These are phyloP conservation scores for Macrobrachium rosenbergii DNA, from an alignment of 1,140 invertebrate genomes.

Conservation along the genomic window DNA sequence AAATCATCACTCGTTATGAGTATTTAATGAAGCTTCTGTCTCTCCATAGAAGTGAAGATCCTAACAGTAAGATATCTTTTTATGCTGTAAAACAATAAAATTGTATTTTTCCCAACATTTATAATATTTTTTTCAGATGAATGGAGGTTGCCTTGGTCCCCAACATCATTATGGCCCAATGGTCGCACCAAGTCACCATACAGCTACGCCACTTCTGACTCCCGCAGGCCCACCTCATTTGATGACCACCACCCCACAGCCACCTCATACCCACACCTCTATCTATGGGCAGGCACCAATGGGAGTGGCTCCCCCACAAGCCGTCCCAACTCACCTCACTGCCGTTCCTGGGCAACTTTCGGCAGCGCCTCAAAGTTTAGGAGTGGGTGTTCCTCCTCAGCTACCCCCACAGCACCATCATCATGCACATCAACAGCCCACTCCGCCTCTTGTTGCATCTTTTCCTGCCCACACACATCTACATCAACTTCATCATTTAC, in stretches of 20 bases:
- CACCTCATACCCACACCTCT: slow-evolving; percentile 58
- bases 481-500: slow-evolving; percentile 60
- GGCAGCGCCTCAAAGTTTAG: slow-evolving; percentile 50
- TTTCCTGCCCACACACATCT: slow-evolving; percentile 58
- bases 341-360: slow-evolving; percentile 54
- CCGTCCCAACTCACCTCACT: slow-evolving; percentile 52
- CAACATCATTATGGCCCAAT: slow-evolving; percentile 56
- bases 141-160: slow-evolving; percentile 56
- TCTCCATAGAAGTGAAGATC: no score
- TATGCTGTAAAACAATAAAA: no score
- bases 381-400: slow-evolving; percentile 53
- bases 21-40: no score
- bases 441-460: slow-evolving; percentile 52
- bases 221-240: slow-evolving; percentile 50
- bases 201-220: slow-evolving; percentile 42
- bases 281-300: slow-evolving; percentile 57
- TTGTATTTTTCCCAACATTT: not conserved
- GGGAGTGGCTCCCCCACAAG: slow-evolving; percentile 58
- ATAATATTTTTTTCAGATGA: slow-evolving; percentile 43
- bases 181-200: slow-evolving; percentile 51
- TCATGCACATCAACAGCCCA: slow-evolving; percentile 52
- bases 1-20: no score
- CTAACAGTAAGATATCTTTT: no score
- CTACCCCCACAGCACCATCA: slow-evolving; percentile 56
- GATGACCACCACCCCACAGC: slow-evolving; percentile 55